phyloP scores from a whole-genome alignment of 2,888 invertebrate genomes.

The Coelinius sp. region DNA sequence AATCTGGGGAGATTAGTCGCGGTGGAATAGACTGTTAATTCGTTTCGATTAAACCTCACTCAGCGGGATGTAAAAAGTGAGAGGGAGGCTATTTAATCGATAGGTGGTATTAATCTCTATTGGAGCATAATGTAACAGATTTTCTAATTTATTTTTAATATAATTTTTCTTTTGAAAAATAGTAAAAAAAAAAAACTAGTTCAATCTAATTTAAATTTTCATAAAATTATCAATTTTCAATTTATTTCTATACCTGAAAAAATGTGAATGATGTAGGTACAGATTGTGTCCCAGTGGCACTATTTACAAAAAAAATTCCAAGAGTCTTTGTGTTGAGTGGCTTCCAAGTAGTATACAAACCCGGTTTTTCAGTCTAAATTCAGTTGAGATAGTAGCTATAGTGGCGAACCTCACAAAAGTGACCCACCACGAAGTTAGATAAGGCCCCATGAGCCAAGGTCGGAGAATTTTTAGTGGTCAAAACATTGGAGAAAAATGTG shows the following conservation, averaged over 20 bases:
- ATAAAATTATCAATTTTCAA: no score
- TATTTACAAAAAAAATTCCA: constrained; percentile 56
- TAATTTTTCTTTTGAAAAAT: neutral
- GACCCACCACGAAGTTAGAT: constrained; percentile 53
- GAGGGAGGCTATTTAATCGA: constrained; percentile 13
- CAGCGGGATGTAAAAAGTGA: constrained; percentile 6
- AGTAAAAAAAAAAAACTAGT: no score
- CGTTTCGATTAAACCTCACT: constrained; percentile 49
- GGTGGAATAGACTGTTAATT: constrained; percentile 40
- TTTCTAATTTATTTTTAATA: neutral
- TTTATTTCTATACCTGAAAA: no score
- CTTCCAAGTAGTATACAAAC: neutral
- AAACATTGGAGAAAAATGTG: constrained; percentile 17
- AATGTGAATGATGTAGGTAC: constrained; percentile 2
- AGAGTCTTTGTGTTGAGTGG: constrained; percentile 49
- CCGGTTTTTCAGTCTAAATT: constrained; percentile 61
- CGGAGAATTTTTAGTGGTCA: neutral
- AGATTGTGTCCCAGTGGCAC: constrained; percentile 55
- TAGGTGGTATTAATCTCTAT: constrained; percentile 9
- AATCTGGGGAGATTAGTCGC: constrained; percentile 23
- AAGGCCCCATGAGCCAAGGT: neutral
- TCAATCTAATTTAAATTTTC: no score
- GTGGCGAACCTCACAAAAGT: constrained; percentile 28
- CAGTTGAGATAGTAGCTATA: constrained; percentile 57
- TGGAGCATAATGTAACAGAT: neutral